Evolutionary conservation across 2,113 vertebrate genomes (phyloP).

Genomic region (Sinocyclocheilus anophthalmus): DNA sequence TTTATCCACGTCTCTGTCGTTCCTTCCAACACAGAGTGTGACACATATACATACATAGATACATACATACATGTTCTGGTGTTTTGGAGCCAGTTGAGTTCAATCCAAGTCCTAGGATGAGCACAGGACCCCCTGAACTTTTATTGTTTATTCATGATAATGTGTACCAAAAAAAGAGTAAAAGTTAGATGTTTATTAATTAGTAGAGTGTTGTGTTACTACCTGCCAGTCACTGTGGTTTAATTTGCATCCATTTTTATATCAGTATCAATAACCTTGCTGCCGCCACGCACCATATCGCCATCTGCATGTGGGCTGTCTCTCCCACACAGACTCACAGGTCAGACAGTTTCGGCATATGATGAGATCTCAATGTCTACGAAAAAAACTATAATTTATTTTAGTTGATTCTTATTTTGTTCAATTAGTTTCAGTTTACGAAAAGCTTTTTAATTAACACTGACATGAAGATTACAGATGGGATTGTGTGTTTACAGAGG

Average conservation of each 20-base stretch:
- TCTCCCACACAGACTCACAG: slow-evolving; percentile 13
- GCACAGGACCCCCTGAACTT: not conserved
- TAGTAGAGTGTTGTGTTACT: not conserved
- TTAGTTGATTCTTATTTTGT: not conserved
- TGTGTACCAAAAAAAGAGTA: not conserved
- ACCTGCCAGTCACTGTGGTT: not conserved
- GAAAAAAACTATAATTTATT: too few species aligned
- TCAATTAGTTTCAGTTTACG: not conserved
- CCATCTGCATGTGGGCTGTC: slow-evolving; percentile 22
- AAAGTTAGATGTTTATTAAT: not conserved
- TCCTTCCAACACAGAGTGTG: too few species aligned
- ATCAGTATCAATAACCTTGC: not conserved
- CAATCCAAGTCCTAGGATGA: not conserved
- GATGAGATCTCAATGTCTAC: not conserved
- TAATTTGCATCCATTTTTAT: slow-evolving; percentile 6
- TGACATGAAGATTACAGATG: not conserved
- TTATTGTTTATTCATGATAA: not conserved
- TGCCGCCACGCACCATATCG: not conserved
- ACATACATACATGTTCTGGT: too few species aligned
- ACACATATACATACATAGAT: too few species aligned
- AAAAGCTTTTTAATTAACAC: slow-evolving; percentile 23
- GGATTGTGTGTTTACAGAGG: not conserved
- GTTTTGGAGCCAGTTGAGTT: not conserved
- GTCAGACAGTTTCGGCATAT: slow-evolving; percentile 9
- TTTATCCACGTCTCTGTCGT: too few species aligned